These are phyloP conservation scores for Dicrostonyx torquatus DNA, from an alignment of 2,797 vertebrate genomes.

Conservation along the genomic window DNA sequence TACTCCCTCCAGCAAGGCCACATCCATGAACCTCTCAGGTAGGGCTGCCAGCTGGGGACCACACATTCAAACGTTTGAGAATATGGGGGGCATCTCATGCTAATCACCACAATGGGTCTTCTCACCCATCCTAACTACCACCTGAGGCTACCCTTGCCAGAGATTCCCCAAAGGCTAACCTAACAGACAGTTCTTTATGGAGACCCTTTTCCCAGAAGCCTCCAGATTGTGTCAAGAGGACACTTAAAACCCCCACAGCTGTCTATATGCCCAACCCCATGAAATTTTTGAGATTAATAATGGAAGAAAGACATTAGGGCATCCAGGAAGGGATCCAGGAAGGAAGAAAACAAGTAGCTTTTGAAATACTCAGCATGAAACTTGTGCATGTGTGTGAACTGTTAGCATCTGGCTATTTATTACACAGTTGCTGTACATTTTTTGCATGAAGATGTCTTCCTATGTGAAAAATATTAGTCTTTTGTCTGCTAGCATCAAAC, in stretches of 20 bases:
- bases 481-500: conserved; percentile 18
- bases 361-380: not conserved
- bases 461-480: conserved; percentile 4
- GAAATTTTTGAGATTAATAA: not conserved
- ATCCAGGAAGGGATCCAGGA: not conserved
- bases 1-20: not conserved
- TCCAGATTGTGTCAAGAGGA: not conserved
- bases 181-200: not conserved
- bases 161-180: not conserved
- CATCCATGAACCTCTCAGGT: not conserved
- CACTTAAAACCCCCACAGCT: not conserved
- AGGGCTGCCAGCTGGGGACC: not conserved
- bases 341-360: not conserved
- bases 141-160: not conserved
- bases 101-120: not conserved
- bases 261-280: not conserved
- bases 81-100: too few relatives aligned
- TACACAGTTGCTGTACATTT: not conserved
- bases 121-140: not conserved
- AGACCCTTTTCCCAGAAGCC: not conserved
- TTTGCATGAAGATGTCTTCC: not conserved
- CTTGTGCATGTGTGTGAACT: not conserved
- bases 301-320: not conserved
- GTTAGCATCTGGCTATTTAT: not conserved
- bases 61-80: not conserved